Conservation (phyloP, 2,113 vertebrate genomes). For the Bubalus kerabau region DNA sequence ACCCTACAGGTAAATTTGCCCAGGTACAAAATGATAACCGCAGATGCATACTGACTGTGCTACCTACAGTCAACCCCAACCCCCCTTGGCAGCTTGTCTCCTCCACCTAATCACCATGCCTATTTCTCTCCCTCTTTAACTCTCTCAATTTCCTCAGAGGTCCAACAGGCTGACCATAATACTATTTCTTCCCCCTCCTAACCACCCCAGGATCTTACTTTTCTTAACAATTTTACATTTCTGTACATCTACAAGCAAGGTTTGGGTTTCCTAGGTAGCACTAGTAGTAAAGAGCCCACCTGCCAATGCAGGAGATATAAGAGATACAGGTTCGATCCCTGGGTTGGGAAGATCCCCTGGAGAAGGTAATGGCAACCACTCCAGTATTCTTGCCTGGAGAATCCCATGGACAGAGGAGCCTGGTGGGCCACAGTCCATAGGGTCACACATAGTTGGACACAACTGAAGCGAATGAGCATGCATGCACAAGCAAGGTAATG, state of each 20-base stretch:
- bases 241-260: background rate
- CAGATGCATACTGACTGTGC: background rate
- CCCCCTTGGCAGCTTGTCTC: background rate
- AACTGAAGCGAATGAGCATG: background rate
- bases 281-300: background rate
- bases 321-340: background rate
- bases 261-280: background rate
- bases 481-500: background rate
- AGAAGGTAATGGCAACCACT: background rate
- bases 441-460: background rate
- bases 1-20: background rate
- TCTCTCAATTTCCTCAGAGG: background rate
- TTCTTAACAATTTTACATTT: background rate
- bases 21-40: background rate
- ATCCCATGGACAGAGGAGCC: background rate
- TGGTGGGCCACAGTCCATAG: background rate
- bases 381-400: background rate
- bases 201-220: background rate
- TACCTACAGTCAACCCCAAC: background rate
- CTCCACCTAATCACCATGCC: background rate
- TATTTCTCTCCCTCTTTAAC: background rate
- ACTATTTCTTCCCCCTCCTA: background rate
- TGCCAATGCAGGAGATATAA: background rate
- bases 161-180: background rate
- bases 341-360: background rate